Percentiles rank a stretch among this genome's conserved stretches.
These are phyloP conservation scores for Hoplodrina blanda DNA, from an alignment of 2,888 invertebrate genomes.

Conservation along the genomic window DNA sequence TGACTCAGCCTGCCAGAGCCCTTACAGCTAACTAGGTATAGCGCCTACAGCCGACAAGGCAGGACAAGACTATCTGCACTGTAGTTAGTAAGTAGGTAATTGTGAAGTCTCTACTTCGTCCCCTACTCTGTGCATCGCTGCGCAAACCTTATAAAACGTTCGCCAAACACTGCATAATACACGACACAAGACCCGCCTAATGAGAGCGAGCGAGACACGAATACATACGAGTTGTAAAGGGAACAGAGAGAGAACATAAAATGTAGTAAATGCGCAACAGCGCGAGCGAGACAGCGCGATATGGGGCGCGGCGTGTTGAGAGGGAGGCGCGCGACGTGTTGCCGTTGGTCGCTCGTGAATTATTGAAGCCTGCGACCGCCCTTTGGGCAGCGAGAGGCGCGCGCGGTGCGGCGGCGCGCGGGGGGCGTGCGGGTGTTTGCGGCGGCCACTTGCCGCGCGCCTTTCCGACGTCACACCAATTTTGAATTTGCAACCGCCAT, in stretches of 20 bases:
- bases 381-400: constrained; percentile 80
- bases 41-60: neutral
- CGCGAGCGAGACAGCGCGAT: constrained; percentile 68
- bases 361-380: constrained; percentile 86
- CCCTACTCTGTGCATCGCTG: constrained; percentile 76
- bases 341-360: constrained; percentile 83
- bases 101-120: constrained; percentile 66
- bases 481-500: constrained; percentile 76
- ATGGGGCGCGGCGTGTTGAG: constrained; percentile 60
- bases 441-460: constrained; percentile 77
- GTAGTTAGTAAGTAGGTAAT: constrained; percentile 13
- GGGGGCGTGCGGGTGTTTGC: constrained; percentile 62
- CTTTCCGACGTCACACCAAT: constrained; percentile 86
- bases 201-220: constrained; percentile 75
- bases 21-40: no score
- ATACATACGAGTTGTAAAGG: constrained; percentile 11
- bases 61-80: neutral
- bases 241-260: constrained; percentile 61
- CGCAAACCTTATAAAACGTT: constrained; percentile 87
- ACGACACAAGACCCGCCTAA: constrained; percentile 80
- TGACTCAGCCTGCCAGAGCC: no score
- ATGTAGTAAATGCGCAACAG: constrained; percentile 81
- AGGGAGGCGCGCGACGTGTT: constrained; percentile 77
- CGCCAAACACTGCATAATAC: constrained; percentile 88
- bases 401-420: constrained; percentile 42